Conservation (phyloP, 2,888 invertebrate genomes). For the Oxycera nigricornis region DNA sequence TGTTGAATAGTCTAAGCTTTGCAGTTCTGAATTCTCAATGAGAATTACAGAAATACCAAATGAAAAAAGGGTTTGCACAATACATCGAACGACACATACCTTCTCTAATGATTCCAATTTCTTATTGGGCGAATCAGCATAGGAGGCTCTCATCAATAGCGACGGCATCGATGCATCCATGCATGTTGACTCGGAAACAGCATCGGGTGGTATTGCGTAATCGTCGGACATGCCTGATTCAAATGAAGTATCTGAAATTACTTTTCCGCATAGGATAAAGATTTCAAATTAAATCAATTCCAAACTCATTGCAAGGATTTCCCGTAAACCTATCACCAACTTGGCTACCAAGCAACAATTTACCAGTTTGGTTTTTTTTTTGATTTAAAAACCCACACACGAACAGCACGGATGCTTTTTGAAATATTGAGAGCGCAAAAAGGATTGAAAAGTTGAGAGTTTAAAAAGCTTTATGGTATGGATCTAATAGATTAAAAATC, state of each 20-base stretch:
- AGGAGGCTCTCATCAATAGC: constrained; percentile 68
- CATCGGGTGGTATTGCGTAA: constrained; percentile 96
- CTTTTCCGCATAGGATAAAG: constrained; percentile 61
- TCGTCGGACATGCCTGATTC: constrained; percentile 95
- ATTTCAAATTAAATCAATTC: constrained; percentile 15
- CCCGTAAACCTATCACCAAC: constrained; percentile 18
- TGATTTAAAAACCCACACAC: not conserved
- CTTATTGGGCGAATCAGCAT: constrained; percentile 67
- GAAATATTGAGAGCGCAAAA: no score
- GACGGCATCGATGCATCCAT: constrained; percentile 79
- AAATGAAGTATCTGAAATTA: constrained; percentile 83
- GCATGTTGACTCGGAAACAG: constrained; percentile 80
- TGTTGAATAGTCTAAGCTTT: no score
- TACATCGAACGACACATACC: constrained; percentile 58
- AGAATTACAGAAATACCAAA: no score
- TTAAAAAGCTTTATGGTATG: no score
- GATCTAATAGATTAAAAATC: no score
- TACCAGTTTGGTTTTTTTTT: not conserved
- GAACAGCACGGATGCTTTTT: no score
- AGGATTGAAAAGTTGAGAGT: no score
- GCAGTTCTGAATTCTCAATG: no score
- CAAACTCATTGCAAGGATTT: not conserved
- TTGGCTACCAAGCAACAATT: constrained; percentile 27
- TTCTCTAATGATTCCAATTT: constrained; percentile 85
- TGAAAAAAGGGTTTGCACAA: no score